Conservation (phyloP, 2,797 vertebrate species). For the Champsocephalus gunnari region DNA sequence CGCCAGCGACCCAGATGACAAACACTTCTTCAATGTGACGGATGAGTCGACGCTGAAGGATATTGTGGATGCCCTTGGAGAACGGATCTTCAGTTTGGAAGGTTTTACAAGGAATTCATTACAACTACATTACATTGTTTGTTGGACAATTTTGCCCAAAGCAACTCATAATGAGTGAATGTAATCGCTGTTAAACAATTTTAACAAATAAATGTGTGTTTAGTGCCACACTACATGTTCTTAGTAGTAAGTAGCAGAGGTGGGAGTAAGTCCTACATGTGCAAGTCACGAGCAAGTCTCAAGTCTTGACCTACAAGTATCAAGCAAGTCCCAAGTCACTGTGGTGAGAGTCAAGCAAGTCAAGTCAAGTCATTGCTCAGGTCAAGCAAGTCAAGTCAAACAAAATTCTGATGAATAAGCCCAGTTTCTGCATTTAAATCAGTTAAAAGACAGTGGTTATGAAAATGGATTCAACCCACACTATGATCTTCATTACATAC, state of each 20-base stretch:
- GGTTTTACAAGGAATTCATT: constrained; percentile 76
- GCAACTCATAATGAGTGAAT: background rate
- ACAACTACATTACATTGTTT: background rate
- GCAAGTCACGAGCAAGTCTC: too few species aligned
- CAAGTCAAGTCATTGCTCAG: too few species aligned
- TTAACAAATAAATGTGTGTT: background rate
- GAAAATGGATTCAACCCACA: too few species aligned
- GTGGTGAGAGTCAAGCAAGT: too few species aligned
- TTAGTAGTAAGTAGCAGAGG: background rate
- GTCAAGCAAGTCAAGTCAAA: too few species aligned
- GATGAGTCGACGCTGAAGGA: constrained; percentile 97
- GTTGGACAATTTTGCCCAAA: background rate
- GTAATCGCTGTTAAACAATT: background rate
- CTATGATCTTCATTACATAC: too few species aligned
- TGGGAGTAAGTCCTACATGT: too few species aligned
- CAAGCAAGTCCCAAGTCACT: too few species aligned
- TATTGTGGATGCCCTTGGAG: constrained; percentile 96
- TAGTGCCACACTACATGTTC: background rate
- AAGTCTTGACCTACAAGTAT: too few species aligned
- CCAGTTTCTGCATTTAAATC: too few species aligned
- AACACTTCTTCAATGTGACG: constrained; percentile 98
- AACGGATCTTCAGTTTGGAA: constrained; percentile 98
- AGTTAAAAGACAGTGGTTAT: too few species aligned
- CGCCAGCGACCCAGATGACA: constrained; percentile 97
- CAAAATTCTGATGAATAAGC: too few species aligned